Base-by-base conservation (phyloP, 2,113 vertebrate species). In the Castor canadensis region DNA sequence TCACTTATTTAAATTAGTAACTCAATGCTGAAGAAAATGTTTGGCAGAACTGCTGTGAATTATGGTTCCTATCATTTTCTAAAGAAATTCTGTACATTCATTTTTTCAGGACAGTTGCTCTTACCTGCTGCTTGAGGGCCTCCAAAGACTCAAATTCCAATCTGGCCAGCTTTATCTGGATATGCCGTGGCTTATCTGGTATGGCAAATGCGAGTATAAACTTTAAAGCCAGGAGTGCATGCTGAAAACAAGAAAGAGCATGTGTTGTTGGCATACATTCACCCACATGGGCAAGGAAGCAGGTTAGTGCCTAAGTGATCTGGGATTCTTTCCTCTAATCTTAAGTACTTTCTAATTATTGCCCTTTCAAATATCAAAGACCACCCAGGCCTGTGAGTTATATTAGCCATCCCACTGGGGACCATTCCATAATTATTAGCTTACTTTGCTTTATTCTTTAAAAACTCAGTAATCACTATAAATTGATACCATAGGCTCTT, bases 81-180 rank as follows among this genome's bases (percentile, higher is more conserved):
- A 35, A 80, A 0, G 0, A 60, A 75, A 91, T 7, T n/a, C 5
- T 19, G 64, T 6, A 26, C 24, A 16, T 6, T 75, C 19, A 6
- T 72, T 47, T 40, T 6, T 22, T 45, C 20, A 32, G 32, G 10
- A 49, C 10, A 43, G 32, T 9, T 72, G 67, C 60, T 84, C 97
- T 98, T 99, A 99, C 99, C 99, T 99, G 99, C 95, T 99, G 99
- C 98, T 99, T 99, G 56, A 99, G 99, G 24, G 99, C 99, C 96
- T 99, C 99, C 97, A 99, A 91, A 32, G 99, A 99, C 96, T 99
- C 99, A 89, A 99, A 99, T 96, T 99, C 99, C 98, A 99, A 86
- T 30, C 98, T 98, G 88, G 98, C 98, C n/a, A 99, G 98, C 96
- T 99, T 99, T 83, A 98, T 97, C 97, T 99, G 99, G 96, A 99